Evolutionary conservation across 2,888 invertebrate species (phyloP).

Genomic region (Cordilura impudica): DNA sequence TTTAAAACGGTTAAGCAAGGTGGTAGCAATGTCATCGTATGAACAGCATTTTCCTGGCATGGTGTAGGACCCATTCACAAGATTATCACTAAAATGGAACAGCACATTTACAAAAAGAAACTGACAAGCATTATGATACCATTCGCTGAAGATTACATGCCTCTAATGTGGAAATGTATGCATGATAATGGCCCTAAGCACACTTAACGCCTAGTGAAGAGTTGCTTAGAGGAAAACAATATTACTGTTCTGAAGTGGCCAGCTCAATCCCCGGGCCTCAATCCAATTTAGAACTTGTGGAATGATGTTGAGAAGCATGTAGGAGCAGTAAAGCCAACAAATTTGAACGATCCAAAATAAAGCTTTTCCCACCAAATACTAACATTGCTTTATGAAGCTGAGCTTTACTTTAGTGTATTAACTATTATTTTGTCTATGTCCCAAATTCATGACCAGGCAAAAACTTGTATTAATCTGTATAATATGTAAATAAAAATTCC

Average conservation of each 20-base stretch:
- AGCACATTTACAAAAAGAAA: not conserved
- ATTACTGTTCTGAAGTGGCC: too few species aligned
- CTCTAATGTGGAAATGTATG: conserved; percentile 4
- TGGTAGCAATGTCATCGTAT: not conserved
- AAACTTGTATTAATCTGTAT: too few species aligned
- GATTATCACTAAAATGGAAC: too few species aligned
- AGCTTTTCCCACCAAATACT: not conserved
- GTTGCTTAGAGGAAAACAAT: too few species aligned
- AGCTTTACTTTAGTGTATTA: conserved; percentile 10
- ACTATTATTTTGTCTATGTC: conserved; percentile 10
- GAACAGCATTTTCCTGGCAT: not conserved
- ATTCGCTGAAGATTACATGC: conserved; percentile 12
- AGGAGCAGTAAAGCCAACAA: not conserved
- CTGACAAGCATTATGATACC: not conserved
- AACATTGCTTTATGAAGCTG: not conserved
- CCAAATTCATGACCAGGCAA: conserved; percentile 11
- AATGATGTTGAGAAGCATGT: conserved; percentile 9
- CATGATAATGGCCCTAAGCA: too few species aligned
- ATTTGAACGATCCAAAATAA: not conserved
- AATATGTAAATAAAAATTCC: too few species aligned
- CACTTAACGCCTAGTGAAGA: too few species aligned
- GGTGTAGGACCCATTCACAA: too few species aligned
- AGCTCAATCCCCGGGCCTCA: not conserved
- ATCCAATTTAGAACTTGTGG: not conserved
- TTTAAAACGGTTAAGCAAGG: not conserved